Evolutionary conservation across 30 jellyfish, hydroid and myxozoan species (phyloP), one percentile per base, ranked within the genome.

Genomic region (Hydractinia symbiolongicarpus): DNA sequence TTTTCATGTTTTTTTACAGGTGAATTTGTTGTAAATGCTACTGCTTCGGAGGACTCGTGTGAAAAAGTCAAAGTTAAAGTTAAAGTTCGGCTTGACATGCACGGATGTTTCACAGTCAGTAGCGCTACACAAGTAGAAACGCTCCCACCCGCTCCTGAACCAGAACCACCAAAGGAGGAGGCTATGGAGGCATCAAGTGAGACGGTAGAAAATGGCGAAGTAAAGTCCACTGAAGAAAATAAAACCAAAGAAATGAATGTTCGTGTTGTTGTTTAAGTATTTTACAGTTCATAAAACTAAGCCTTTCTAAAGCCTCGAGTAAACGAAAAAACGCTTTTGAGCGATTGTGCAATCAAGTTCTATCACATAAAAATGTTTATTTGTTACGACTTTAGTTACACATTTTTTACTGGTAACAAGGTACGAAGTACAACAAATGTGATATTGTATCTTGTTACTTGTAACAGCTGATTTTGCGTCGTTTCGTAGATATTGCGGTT

Each of bases 1-100:
- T 11, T 58, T 58, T 11, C 17, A 11, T 58, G 15, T 20, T 20
- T 8, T 8, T 77, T 64, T 69, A 19, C 66, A 91, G 98, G 98
- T 52, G 85, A 80, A 49, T 91, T 86, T 86, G 19, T 79, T 53
- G 94, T 91, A 16, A 86, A 86, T 40, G 98, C 86, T 51, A 89
- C 81, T 11, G 79, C 84, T 8, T 95, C 98, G 14, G 79, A 89
- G 19, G 89, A 86, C 53, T n/a, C 96, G 7, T 84, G 95, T 67
- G 97, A 90, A 53, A 91, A 91, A 56, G 78, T 83, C 50, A 83
- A 83, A 73, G 94, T 91, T 50, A 91, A 91, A 78, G 98, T 91
- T 4, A 86, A 76, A 49, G 95, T 91, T 15, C 81, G 92, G 1
- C 90, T 91, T 44, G 88, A 91, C 61, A 74, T 83, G 8, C 95